phyloP scores from a whole-genome alignment of 2,113 vertebrate genomes.

The Cyanocitta stelleri region DNA sequence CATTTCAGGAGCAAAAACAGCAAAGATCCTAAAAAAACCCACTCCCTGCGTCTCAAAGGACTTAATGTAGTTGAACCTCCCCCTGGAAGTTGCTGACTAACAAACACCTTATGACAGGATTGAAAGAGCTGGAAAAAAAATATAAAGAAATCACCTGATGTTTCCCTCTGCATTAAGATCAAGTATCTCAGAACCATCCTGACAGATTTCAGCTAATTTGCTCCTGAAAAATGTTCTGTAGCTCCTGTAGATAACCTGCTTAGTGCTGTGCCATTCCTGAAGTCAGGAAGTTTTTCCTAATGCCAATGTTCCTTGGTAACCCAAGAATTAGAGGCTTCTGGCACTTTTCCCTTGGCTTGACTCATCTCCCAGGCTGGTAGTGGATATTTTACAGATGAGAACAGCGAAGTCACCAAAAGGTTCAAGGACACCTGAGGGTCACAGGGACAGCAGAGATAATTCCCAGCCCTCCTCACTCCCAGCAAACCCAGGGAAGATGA shows the following conservation, averaged over 20 bases:
- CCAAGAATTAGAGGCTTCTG: neutral
- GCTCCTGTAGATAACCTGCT: neutral
- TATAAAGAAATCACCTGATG: neutral
- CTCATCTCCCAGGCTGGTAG: neutral
- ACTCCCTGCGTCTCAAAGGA: neutral
- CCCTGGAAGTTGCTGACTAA: slow-evolving; percentile 5
- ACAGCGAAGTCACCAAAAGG: neutral
- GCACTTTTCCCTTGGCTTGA: neutral
- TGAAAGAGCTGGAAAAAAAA: neutral
- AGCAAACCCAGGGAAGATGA: neutral
- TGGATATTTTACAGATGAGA: neutral
- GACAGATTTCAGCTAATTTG: neutral
- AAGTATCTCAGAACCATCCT: neutral
- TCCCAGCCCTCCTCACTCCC: neutral
- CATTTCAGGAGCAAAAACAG: neutral
- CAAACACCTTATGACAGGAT: neutral
- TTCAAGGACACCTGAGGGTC: neutral
- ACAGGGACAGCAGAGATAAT: neutral
- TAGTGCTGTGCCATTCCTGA: neutral
- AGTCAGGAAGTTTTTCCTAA: neutral
- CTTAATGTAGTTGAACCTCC: neutral
- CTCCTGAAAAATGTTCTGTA: neutral
- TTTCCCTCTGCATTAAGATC: neutral
- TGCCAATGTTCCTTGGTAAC: neutral
- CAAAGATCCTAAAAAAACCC: neutral